Evolutionary conservation across 2,888 invertebrate genomes (phyloP), one percentile per base, ranked within the genome.

Genomic region (Seira sanloemensis): DNA sequence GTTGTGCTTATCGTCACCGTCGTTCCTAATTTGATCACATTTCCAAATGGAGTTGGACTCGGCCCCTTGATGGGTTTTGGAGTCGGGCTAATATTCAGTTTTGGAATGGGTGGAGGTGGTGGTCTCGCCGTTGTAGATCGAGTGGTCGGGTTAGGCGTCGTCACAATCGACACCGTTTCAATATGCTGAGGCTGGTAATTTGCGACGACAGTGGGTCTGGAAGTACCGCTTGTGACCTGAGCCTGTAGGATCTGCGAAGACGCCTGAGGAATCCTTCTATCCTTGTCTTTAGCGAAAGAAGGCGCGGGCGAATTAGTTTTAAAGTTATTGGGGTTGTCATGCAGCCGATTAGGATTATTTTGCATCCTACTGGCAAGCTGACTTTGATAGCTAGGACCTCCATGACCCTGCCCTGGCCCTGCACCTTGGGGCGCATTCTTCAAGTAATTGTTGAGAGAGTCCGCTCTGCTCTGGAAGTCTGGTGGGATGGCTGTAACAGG

Each of bases 31-130:
- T 84, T 84, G 2, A 84, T 84, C 16, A 84, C 84, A 18, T 84
- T 84, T 21, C 68, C 84, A 72, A 78, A 84, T 26, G 84, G 84
- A 18, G 84, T 27, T 19, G 84, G 84, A 23, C 84, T 84, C 0
- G 84, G 84, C 54, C 84, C 86, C 68, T 86, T 86, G 46, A 83
- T 79, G 46, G 86, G 80, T 26, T 84, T 79, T 12, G 72, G 62
- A 25, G 79, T 83, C 26, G 81, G 81, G 68, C 79, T 83, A 2
- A 81, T 78, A 37, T 77, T 37, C 25, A 67, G 76, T 21, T 84
- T 84, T 2, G 80, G 77, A 0, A 84, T 84, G 16, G 86, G 86
- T 19, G 86, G 86, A 12, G 86, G 86, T 24, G 86, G 86, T 24
- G 86, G 86, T 19, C 80, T 84, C 68, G 80, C 77, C 54, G 77